Base-by-base conservation (phyloP, 2,797 vertebrate genomes). In the Simalia tracyae region DNA sequence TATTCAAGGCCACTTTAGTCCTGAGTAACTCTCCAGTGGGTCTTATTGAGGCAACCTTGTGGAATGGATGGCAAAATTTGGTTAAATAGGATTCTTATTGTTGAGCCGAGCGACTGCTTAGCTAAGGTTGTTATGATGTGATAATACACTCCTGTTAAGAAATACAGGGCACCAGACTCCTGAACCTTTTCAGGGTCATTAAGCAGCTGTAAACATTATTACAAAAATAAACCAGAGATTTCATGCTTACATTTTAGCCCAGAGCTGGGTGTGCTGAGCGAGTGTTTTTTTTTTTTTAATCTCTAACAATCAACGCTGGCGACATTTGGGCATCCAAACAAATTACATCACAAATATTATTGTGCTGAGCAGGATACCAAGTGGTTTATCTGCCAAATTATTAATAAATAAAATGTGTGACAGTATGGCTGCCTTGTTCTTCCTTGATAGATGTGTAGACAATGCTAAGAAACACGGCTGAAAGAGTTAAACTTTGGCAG, bases 181-280 rank as follows among this genome's bases (percentile, higher is more conserved):
- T 96, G 97, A 98, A 98, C 97, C 97, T 97, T 98, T 97, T 98
- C 98, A 96, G 98, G 98, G 98, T 98, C 98, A 98, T 97, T 98
- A 98, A 98, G 97, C 98, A 98, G 97, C 97, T 98, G 98, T 98
- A 98, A 98, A 98, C 97, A 98, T 98, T 98, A 98, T 98, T 98
- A 97, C 97, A 98, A 98, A 98, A 98, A 98, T 98, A 98, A 98
- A 98, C 97, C 97, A 96, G 97, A 97, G 97, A 98, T 98, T 98
- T 98, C 98, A 98, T 97, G 98, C 98, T 98, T 97, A 97, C 97
- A 97, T 98, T 97, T 98, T 97, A 98, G 98, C 98, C 98, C 97
- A 97, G 97, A 98, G 98, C 97, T 97, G 96, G 96, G 97, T 96
- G 95, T 97, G 97, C 97, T 98, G 97, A 98, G 97, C 97, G 97